Evolutionary conservation across 2,113 vertebrate species (phyloP).

Genomic region (Pelobates fuscus): DNA sequence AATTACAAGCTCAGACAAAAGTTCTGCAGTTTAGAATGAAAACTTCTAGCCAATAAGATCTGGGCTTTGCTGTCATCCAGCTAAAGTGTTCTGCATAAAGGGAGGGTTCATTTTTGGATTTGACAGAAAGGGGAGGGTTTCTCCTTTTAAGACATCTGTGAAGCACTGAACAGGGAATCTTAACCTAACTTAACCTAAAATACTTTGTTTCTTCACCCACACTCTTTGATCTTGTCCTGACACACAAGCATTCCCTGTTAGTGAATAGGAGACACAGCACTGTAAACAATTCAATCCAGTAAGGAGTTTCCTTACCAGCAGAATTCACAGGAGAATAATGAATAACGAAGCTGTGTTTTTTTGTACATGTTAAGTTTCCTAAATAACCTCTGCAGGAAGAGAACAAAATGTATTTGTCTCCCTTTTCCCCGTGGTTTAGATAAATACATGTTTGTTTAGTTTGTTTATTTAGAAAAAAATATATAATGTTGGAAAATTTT

Average conservation of each 20-base stretch:
- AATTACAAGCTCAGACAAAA: constrained; percentile 7
- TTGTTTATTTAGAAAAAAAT: too few species aligned
- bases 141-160: constrained; percentile 29
- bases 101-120: not conserved
- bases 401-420: too few species aligned
- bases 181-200: constrained; percentile 37
- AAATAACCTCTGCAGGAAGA: not conserved
- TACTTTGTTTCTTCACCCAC: constrained; percentile 3
- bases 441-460: not conserved
- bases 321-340: not conserved
- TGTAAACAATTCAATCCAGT: constrained; percentile 30
- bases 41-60: constrained; percentile 40
- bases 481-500: too few species aligned
- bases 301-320: not conserved
- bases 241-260: constrained; percentile 20
- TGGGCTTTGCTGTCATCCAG: constrained; percentile 39
- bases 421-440: not conserved
- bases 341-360: constrained; percentile 25
- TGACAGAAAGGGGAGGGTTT: constrained; percentile 24
- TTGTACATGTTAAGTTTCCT: not conserved
- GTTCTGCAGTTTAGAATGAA: constrained; percentile 37
- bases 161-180: constrained; percentile 4
- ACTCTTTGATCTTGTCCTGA: constrained; percentile 37
- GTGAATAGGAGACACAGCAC: constrained; percentile 26
- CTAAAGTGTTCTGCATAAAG: constrained; percentile 24